Base-by-base conservation (phyloP, 2,797 vertebrate genomes). In the Zalophus californianus region DNA sequence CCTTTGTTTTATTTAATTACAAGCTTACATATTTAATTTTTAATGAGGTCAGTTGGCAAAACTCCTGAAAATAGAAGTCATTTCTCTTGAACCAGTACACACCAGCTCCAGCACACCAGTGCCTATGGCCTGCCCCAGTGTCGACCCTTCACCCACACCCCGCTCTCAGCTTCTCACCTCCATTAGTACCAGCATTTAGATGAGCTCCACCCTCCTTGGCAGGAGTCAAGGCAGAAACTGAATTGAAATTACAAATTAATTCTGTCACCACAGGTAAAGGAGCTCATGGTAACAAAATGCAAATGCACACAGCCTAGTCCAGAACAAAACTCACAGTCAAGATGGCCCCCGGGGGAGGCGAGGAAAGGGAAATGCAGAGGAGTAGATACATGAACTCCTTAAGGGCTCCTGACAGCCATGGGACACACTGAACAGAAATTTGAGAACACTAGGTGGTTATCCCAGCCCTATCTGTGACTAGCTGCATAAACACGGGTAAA, bases 221-320 rank as follows among this genome's bases (percentile, higher is more conserved):
- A 23, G 32, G n/a, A 87, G 8, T 64, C 66, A 84, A 79, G 73
- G 38, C 38, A 95, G 58, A 95, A 88, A 94, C n/a, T 32, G 14
- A 96, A 32, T 38, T 80, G 58, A 90, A 91, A 86, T 83, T 85
- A 84, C 70, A 90, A 41, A 38, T 48, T 68, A 25, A 66, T 66
- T n/a, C 21, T 93, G 12, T 44, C 35, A 38, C 25, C 21, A 87
- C 5, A 88, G 38, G n/a, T 54, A n/a, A 73, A 90, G 25, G 32
- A 58, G 10, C 23, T 90, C 50, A 66, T 23, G 35, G 52, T 70
- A 72, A 41, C 52, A 73, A 91, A 89, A 66, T 77, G 27, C 35
- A 68, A 54, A 75, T 25, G 18, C 44, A 62, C 32, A 64, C 15
- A 66, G 75, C 29, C 64, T 52, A 44, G 2, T 35, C 25, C 44